Percentiles rank a stretch among this genome's conserved stretches.
phyloP scores from a whole-genome alignment of 2,888 invertebrate genomes.

The Pogonocherus hispidulus region DNA sequence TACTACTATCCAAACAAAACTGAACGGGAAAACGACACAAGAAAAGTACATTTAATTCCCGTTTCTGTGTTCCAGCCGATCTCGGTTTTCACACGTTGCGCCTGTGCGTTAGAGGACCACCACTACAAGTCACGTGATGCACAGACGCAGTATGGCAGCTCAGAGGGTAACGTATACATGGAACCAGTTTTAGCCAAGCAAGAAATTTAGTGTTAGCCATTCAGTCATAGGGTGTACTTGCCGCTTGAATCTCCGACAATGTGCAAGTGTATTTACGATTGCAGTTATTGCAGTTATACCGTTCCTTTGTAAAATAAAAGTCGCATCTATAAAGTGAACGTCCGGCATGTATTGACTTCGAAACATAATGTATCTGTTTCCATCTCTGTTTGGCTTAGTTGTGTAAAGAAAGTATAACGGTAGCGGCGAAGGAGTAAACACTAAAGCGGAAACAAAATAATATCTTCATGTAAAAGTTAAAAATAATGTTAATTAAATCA shows the following conservation, averaged over 20 bases:
- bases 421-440: background rate
- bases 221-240: constrained; percentile 40
- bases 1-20: constrained; percentile 16
- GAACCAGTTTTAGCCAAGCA: constrained; percentile 45
- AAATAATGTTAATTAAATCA: constrained; percentile 3
- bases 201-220: constrained; percentile 49
- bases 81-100: constrained; percentile 47
- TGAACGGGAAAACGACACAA: constrained; percentile 15
- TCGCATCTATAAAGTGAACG: background rate
- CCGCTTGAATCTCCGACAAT: constrained; percentile 22
- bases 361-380: constrained; percentile 2
- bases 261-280: constrained; percentile 40
- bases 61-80: constrained; percentile 40
- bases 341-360: constrained; percentile 17
- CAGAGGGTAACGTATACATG: constrained; percentile 34
- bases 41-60: constrained; percentile 46
- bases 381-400: constrained; percentile 2
- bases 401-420: constrained; percentile 22
- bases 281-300: constrained; percentile 27
- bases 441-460: background rate
- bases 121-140: constrained; percentile 65
- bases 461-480: constrained; percentile 4
- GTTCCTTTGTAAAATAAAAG: constrained; percentile 8
- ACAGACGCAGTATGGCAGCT: constrained; percentile 67
- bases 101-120: constrained; percentile 55